Conservation (phyloP, 2,888 invertebrate species). For the Pandemis cinnamomeana region DNA sequence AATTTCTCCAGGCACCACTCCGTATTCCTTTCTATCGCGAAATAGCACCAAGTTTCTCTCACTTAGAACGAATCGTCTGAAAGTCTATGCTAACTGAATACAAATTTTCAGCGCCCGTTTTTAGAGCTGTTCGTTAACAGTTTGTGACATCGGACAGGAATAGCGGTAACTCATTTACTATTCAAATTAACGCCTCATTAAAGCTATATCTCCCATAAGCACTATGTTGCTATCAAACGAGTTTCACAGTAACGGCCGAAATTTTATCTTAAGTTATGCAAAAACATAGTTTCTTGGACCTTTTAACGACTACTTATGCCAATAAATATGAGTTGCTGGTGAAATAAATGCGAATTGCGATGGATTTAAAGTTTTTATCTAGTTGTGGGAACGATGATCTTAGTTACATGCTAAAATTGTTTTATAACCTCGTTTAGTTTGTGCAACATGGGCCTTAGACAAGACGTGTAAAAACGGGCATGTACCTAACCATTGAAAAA, state of each 20-base stretch:
- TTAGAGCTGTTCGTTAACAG: background rate
- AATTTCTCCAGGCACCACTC: too few relatives aligned
- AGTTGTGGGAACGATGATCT: too few relatives aligned
- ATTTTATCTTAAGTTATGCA: conserved; percentile 45
- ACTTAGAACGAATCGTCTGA: too few relatives aligned
- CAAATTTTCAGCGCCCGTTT: too few relatives aligned
- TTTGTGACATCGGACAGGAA: background rate
- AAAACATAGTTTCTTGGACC: conserved; percentile 60
- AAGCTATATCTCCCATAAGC: conserved; percentile 34
- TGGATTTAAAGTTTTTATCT: background rate
- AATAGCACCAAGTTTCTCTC: too few relatives aligned
- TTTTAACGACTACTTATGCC: conserved; percentile 27
- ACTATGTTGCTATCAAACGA: conserved; percentile 40
- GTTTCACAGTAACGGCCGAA: conserved; percentile 45
- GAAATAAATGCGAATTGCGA: background rate
- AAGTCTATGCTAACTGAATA: too few relatives aligned
- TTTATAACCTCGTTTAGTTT: too few relatives aligned
- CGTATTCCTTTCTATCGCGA: too few relatives aligned
- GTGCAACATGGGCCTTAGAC: too few relatives aligned
- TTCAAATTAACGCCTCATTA: conserved; percentile 36
- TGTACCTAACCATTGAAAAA: too few relatives aligned
- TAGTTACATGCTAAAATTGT: too few relatives aligned
- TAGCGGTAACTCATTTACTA: conserved; percentile 13
- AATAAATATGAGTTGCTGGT: background rate
- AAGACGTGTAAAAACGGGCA: too few relatives aligned